Evolutionary conservation across 92 coral and sea anemone genomes (phyloP).

Genomic region (Scolanthus callimorphus): DNA sequence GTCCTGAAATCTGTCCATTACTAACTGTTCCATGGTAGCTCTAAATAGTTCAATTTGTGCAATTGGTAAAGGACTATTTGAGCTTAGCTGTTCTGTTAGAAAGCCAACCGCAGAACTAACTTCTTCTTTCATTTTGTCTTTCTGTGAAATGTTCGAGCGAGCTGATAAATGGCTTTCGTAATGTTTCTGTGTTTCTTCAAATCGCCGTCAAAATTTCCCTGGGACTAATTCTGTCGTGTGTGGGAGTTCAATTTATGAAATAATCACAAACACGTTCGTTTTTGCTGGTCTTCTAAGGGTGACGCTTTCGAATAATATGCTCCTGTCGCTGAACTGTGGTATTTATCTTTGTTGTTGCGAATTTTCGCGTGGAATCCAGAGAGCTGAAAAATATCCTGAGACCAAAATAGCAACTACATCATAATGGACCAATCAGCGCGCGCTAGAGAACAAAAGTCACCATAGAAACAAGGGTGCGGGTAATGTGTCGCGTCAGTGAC

Average conservation of each 20-base stretch:
- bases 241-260: background rate
- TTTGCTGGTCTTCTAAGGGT: background rate
- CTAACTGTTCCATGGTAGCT: conserved; percentile 66
- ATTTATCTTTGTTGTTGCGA: conserved; percentile 36
- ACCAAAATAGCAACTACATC: conserved; percentile 56
- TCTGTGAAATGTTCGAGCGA: background rate
- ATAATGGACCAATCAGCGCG: conserved; percentile 63
- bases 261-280: too few species aligned
- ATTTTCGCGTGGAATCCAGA: conserved; percentile 42
- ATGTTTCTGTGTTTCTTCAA: background rate
- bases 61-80: conserved; percentile 46
- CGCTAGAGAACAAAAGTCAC: conserved; percentile 44
- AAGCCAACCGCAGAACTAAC: conserved; percentile 66
- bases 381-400: conserved; percentile 33
- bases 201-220: background rate
- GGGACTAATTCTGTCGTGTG: too few species aligned
- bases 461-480: conserved; percentile 61
- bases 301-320: background rate
- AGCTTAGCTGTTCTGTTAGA: conserved; percentile 38
- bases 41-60: conserved; percentile 63
- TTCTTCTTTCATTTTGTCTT: conserved; percentile 81
- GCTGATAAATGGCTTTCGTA: conserved; percentile 5
- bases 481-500: conserved; percentile 54
- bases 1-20: conserved; percentile 77
- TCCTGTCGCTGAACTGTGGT: conserved; percentile 1